Evolutionary conservation across 2,888 invertebrate genomes (phyloP).

Genomic region (Branchipolynoe longqiensis): DNA sequence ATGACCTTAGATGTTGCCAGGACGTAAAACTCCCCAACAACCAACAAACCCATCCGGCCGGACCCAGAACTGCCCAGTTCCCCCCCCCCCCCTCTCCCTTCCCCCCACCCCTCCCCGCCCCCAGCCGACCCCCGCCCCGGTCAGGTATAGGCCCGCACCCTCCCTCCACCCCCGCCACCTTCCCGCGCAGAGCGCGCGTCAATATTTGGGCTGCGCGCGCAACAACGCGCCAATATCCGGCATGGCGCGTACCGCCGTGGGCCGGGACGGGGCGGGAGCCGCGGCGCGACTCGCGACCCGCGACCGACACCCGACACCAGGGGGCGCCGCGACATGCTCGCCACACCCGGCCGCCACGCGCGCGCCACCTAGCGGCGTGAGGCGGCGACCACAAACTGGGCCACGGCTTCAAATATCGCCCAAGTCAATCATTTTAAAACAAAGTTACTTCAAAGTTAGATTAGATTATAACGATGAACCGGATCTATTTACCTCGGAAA

Average conservation of each 20-base stretch:
- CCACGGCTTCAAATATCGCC: too few relatives aligned
- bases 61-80: background rate
- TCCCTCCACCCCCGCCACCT: background rate
- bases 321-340: background rate
- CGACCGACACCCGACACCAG: conserved; percentile 29
- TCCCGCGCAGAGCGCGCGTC: background rate
- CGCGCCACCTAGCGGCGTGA: conserved; percentile 15
- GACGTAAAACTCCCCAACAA: too few relatives aligned
- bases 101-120: background rate
- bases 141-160: background rate
- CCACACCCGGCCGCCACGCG: background rate
- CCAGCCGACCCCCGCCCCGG: background rate
- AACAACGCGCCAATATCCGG: conserved; percentile 33
- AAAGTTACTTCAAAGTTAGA: too few relatives aligned
- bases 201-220: conserved; percentile 24
- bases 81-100: conserved; percentile 8
- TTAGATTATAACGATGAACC: too few relatives aligned
- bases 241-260: background rate
- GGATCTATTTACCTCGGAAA: too few relatives aligned
- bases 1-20: too few relatives aligned
- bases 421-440: too few relatives aligned
- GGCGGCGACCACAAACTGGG: conserved; percentile 24
- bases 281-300: background rate
- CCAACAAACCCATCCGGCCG: too few relatives aligned
- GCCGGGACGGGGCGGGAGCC: background rate